Evolutionary conservation across 2,797 vertebrate genomes (phyloP).

Genomic region (Numenius phaeopus): DNA sequence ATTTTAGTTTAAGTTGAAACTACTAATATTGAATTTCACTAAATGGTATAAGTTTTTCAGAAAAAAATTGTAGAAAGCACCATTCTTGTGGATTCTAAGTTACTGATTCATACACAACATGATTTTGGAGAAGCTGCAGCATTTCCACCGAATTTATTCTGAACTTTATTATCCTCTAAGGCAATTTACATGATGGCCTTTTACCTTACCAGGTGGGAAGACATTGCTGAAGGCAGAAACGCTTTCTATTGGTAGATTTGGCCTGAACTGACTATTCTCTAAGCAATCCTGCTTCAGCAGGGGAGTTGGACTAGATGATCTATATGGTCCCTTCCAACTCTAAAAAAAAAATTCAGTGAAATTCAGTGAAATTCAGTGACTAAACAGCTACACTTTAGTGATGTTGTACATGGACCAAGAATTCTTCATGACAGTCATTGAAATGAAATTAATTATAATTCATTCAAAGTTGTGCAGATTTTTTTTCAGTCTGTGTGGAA

Average conservation of each 20-base stretch:
- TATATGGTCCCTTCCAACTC: too few species aligned
- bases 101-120: neutral
- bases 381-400: neutral
- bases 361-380: too few species aligned
- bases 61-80: neutral
- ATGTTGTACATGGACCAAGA: neutral
- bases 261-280: neutral
- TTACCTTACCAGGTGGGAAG: neutral
- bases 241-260: neutral
- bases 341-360: too few species aligned
- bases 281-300: too few species aligned
- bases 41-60: neutral
- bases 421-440: neutral
- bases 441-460: neutral
- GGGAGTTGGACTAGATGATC: too few species aligned
- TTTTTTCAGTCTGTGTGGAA: neutral
- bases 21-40: neutral
- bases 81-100: neutral
- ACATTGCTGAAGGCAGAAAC: neutral
- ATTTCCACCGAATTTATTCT: neutral
- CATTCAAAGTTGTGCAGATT: neutral
- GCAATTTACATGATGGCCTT: neutral
- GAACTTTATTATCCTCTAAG: neutral
- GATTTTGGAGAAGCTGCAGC: neutral
- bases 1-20: neutral